phyloP scores from a whole-genome alignment of 2,113 vertebrate genomes.

The Sinocyclocheilus anophthalmus region DNA sequence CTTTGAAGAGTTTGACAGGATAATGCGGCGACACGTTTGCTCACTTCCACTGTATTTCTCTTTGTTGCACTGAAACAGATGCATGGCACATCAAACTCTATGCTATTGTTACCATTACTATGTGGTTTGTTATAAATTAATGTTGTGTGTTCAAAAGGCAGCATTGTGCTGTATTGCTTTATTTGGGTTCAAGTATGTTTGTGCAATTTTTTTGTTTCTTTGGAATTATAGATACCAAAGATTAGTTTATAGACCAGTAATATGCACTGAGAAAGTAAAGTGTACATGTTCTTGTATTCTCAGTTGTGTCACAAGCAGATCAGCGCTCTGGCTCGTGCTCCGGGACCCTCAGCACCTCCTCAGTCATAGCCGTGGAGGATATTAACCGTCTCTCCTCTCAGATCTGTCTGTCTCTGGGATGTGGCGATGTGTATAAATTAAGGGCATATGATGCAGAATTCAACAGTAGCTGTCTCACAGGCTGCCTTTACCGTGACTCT shows the following conservation, averaged over 20 bases:
- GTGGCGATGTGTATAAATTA: conserved; percentile 51
- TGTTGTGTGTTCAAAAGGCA: neutral
- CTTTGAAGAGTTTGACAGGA: conserved; percentile 69
- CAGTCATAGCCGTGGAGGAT: neutral
- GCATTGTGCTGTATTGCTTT: neutral
- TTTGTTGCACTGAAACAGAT: conserved; percentile 5
- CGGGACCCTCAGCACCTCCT: conserved; percentile 28
- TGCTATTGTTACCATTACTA: neutral
- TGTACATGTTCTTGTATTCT: no score
- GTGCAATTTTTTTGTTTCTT: neutral
- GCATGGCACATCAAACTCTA: neutral
- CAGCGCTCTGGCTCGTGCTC: neutral
- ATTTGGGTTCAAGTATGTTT: neutral
- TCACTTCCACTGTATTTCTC: conserved; percentile 8
- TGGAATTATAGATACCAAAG: neutral
- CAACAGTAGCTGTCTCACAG: conserved; percentile 59
- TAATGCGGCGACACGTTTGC: conserved; percentile 68
- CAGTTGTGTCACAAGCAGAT: no score
- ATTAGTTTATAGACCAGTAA: no score
- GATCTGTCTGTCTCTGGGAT: conserved; percentile 55
- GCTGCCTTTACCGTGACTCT: conserved; percentile 54
- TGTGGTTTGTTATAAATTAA: neutral
- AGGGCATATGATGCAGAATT: rapidly evolving
- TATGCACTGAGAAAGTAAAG: no score
- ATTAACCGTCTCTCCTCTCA: neutral